A percentile compares a stretch with the other conserved stretches of the same genome.
Evolutionary conservation across 2,113 vertebrate genomes (phyloP).

Genomic region (Oxygymnocypris stewartii): DNA sequence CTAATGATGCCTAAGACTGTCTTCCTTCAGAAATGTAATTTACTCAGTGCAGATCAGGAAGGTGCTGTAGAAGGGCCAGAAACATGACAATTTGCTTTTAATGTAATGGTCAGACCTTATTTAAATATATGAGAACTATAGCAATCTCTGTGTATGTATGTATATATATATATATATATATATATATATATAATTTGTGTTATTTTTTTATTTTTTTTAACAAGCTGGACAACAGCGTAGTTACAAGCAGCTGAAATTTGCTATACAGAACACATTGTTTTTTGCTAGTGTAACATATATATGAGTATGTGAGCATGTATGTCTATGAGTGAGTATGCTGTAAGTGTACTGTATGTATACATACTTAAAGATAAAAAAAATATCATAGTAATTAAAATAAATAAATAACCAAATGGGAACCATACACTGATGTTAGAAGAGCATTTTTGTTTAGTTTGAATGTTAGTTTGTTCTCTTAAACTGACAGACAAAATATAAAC

Average conservation of each 20-base stretch:
- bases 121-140: neutral
- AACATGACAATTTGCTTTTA: neutral
- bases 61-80: neutral
- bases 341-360: no score
- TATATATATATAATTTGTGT: no score
- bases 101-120: neutral
- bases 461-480: neutral
- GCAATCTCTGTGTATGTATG: neutral
- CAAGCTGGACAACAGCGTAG: no score
- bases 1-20: conserved; percentile 2
- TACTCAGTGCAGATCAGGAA: neutral
- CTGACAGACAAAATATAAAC: neutral
- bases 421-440: neutral
- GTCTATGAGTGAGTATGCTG: no score
- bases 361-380: no score
- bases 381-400: no score
- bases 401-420: neutral
- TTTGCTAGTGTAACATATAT: no score
- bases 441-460: neutral
- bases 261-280: no score
- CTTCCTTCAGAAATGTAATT: neutral
- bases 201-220: no score
- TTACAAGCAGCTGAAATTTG: no score
- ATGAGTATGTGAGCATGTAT: no score
- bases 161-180: no score